phyloP scores from a whole-genome alignment of 2,113 vertebrate species.

The Thalassoma bifasciatum region DNA sequence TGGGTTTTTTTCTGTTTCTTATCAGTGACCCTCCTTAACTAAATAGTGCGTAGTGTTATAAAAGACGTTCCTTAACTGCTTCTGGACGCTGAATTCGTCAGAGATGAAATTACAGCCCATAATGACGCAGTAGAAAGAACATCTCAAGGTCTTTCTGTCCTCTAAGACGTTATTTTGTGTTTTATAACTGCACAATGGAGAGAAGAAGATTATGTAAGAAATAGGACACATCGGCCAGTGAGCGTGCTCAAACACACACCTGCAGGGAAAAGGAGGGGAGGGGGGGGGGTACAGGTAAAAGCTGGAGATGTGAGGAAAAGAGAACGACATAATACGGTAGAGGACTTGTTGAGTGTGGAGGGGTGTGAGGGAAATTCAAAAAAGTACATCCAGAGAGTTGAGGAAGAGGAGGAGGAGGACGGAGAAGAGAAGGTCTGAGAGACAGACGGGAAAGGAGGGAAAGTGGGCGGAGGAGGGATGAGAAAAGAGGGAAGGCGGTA shows the following conservation, averaged over 20 bases:
- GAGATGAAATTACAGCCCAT: slow-evolving; percentile 19
- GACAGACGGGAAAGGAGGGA: neutral
- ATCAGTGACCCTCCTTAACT: neutral
- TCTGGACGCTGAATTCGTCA: neutral
- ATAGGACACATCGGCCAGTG: neutral
- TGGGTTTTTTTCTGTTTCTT: neutral
- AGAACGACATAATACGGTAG: neutral
- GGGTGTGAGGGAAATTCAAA: neutral
- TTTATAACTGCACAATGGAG: slow-evolving; percentile 6
- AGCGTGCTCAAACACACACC: slow-evolving; percentile 15
- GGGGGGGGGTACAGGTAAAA: neutral
- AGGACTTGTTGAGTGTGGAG: neutral
- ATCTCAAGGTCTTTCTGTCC: neutral
- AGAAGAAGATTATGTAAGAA: slow-evolving; percentile 18
- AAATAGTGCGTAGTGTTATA: neutral
- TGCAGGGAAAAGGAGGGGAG: neutral
- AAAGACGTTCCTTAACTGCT: neutral
- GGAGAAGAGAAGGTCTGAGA: neutral
- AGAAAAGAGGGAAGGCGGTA: neutral
- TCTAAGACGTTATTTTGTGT: slow-evolving; percentile 6
- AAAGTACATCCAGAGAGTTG: neutral
- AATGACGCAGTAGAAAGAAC: neutral
- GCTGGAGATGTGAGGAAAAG: neutral
- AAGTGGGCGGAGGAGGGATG: neutral
- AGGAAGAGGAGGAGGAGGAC: neutral